Evolutionary conservation across 1,140 invertebrate species (phyloP).

Genomic region (Panagrolaimus sp.): DNA sequence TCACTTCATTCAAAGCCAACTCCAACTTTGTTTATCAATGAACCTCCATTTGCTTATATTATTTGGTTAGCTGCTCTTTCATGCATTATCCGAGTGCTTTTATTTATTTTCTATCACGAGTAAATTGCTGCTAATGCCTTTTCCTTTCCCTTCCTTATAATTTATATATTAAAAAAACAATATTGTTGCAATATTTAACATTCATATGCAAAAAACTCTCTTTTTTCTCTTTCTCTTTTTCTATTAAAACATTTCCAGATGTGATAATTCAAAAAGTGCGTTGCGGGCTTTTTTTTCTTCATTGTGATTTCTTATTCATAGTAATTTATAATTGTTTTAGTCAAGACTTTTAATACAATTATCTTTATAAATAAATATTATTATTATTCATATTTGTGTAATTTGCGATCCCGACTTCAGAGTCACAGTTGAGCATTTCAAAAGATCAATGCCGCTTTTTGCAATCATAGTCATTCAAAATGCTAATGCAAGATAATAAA

Average conservation of each 20-base stretch:
- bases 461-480: no score
- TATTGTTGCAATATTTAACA: not conserved
- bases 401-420: no score
- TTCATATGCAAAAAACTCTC: not conserved
- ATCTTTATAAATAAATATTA: not conserved
- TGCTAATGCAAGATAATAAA: no score
- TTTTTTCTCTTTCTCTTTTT: not conserved
- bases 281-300: slow-evolving; percentile 14
- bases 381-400: not conserved
- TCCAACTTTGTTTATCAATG: not conserved
- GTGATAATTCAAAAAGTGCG: not conserved
- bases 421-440: no score
- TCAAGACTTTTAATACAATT: not conserved
- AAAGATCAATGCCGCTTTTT: no score
- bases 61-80: slow-evolving; percentile 2
- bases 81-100: not conserved
- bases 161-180: not conserved
- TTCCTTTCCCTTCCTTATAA: not conserved
- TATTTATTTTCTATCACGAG: slow-evolving; percentile 7
- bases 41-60: no score
- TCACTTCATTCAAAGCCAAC: not conserved
- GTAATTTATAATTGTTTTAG: not conserved
- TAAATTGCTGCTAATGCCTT: not conserved
- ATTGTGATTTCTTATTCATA: slow-evolving; percentile 13
- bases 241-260: not conserved